Evolutionary conservation across 2,797 vertebrate genomes (phyloP), one percentile per base, ranked within the genome.

Genomic region (Pseudomugil tenellus): DNA sequence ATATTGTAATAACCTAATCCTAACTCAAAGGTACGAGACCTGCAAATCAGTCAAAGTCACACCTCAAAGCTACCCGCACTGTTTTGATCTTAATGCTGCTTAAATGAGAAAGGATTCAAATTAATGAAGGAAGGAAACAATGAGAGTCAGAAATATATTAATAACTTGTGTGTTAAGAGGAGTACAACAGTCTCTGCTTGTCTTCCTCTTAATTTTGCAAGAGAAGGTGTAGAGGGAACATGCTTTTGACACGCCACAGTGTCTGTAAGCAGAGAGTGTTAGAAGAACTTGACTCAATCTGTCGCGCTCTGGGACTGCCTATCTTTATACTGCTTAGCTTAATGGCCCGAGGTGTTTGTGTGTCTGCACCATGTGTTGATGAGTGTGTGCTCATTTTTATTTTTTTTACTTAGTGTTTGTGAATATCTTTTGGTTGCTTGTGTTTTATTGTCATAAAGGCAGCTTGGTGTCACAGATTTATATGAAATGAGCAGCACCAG

Each of bases 271-370:
- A 88, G 72, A 83, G 74, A 91, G 88, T 84, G 87, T 89, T 88
- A 88, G 70, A 79, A 74, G 83, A 88, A 88, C 81, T 92, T 88
- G 84, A 88, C 89, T 91, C 91, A 91, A 92, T 92, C 90, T 92
- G 92, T 91, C 88, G 84, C 75, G 79, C 90, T 89, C 73, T 73
- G 82, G 87, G 86, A 84, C 84, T 53, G 67, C 77, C 73, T 82
- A 71, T 79, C 75, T 60, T 89, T 77, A 80, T 87, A 65, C 80
- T 52, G 73, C 78, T 81, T 74, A 81, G 84, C 70, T 78, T 87
- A 84, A 88, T 85, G 85, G 75, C 77, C 77, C 13, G 39, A 85
- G 71, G 87, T 86, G 81, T 83, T 54, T 43, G 73, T 80, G 72
- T 77, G 73, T 72, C 51, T 72, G 62, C 54, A 29, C 28, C 34